These are phyloP conservation scores for Trichosurus vulpecula DNA, from an alignment of 2,797 vertebrate species.

Conservation along the genomic window DNA sequence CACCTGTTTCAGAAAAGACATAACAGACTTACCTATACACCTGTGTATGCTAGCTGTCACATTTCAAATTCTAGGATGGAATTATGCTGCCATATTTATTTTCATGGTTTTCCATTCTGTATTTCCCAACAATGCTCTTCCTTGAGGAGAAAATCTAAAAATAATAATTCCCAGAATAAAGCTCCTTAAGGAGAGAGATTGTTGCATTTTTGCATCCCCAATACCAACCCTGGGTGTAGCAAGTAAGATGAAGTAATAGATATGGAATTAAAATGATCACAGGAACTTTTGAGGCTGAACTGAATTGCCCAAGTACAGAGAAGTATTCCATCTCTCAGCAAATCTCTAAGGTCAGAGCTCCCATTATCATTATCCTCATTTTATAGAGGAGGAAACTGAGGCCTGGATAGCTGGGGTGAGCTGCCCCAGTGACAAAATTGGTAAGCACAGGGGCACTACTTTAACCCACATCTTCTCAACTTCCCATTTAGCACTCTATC, in stretches of 20 bases:
- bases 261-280: not conserved
- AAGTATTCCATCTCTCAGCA: not conserved
- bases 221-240: not conserved
- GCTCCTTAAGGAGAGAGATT: no score
- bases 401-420: not conserved
- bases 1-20: not conserved
- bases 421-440: not conserved
- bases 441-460: not conserved
- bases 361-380: not conserved
- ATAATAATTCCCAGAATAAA: no score
- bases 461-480: not conserved
- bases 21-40: not conserved
- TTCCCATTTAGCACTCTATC: not conserved
- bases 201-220: not conserved
- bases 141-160: not conserved
- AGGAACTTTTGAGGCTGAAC: not conserved
- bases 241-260: not conserved
- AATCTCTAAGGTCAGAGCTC: not conserved
- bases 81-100: not conserved
- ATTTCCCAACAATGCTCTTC: not conserved
- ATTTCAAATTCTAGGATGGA: not conserved
- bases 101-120: not conserved
- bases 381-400: no score
- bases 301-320: not conserved
- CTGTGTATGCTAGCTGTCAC: not conserved